Conservation (phyloP, 1,140 invertebrate species). For the Battus philenor region DNA sequence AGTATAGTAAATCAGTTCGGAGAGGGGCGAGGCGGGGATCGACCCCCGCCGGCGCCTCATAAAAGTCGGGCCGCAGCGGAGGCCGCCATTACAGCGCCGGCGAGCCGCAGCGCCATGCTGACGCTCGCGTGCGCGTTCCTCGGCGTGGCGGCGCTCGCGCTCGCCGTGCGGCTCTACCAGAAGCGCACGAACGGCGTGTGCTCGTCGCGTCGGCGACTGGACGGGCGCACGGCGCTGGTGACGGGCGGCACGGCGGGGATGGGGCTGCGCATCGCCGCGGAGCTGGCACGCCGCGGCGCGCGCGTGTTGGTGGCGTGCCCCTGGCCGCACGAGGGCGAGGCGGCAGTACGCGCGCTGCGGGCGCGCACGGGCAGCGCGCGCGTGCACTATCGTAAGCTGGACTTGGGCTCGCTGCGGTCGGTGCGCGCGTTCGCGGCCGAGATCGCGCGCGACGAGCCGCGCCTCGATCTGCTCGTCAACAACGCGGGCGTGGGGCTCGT, state of each 20-base stretch:
- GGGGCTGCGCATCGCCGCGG: slow-evolving; percentile 83
- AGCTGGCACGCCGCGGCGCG: slow-evolving; percentile 81
- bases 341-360: slow-evolving; percentile 41
- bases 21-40: too few species aligned
- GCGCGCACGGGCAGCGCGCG: slow-evolving; percentile 40
- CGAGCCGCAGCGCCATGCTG: background rate
- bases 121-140: background rate
- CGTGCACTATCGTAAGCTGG: slow-evolving; percentile 43
- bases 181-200: background rate
- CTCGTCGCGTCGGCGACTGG: slow-evolving; percentile 38
- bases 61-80: too few species aligned
- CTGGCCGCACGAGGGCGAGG: slow-evolving; percentile 65
- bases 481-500: slow-evolving; percentile 81
- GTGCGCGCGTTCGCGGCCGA: slow-evolving; percentile 38
- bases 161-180: background rate
- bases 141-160: background rate
- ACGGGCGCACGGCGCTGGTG: slow-evolving; percentile 85
- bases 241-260: slow-evolving; percentile 91
- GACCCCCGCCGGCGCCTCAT: too few species aligned
- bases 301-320: slow-evolving; percentile 86
- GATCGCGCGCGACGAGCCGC: slow-evolving; percentile 71
- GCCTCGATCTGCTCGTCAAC: slow-evolving; percentile 82
- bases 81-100: background rate
- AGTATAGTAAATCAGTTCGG: too few species aligned
- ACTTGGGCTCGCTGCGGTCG: slow-evolving; percentile 43